These are phyloP conservation scores for Pseudomyrmex pallidus DNA, from an alignment of 1,140 invertebrate genomes.

Conservation along the genomic window DNA sequence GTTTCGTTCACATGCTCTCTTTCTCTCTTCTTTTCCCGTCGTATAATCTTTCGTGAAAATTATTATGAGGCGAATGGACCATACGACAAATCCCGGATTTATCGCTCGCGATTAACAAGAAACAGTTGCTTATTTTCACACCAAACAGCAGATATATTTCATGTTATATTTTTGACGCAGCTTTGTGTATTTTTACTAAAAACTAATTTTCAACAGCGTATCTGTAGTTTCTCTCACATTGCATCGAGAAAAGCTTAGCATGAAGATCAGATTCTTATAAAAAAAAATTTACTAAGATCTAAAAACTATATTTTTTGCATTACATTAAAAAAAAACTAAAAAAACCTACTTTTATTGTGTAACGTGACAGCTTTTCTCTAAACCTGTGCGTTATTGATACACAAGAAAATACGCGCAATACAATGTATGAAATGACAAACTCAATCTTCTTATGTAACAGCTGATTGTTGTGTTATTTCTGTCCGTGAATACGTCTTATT, in stretches of 20 bases:
- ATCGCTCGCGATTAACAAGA: conserved; percentile 55
- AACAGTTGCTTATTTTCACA: conserved; percentile 2
- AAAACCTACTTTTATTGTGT: conserved; percentile 15
- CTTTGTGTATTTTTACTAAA: conserved; percentile 14
- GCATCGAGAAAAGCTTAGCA: conserved; percentile 37
- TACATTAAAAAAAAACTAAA: neutral
- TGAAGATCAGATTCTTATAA: conserved; percentile 41
- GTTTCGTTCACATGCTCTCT: neutral
- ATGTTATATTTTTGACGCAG: neutral
- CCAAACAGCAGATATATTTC: conserved; percentile 9
- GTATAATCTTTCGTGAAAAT: conserved; percentile 60
- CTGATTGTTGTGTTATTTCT: neutral
- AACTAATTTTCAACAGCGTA: conserved; percentile 1
- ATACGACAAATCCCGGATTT: conserved; percentile 64
- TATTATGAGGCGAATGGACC: conserved; percentile 62
- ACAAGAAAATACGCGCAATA: neutral
- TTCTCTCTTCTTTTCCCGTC: neutral
- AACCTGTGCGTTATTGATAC: conserved; percentile 2
- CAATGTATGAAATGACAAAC: no score
- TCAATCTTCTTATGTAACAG: neutral
- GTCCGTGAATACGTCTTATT: neutral
- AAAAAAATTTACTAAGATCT: conserved; percentile 20
- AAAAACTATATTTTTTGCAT: conserved; percentile 13
- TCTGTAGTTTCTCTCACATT: conserved; percentile 6
- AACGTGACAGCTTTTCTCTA: neutral